Evolutionary conservation across 2,113 vertebrate species (phyloP).

Genomic region (Osmerus mordax): DNA sequence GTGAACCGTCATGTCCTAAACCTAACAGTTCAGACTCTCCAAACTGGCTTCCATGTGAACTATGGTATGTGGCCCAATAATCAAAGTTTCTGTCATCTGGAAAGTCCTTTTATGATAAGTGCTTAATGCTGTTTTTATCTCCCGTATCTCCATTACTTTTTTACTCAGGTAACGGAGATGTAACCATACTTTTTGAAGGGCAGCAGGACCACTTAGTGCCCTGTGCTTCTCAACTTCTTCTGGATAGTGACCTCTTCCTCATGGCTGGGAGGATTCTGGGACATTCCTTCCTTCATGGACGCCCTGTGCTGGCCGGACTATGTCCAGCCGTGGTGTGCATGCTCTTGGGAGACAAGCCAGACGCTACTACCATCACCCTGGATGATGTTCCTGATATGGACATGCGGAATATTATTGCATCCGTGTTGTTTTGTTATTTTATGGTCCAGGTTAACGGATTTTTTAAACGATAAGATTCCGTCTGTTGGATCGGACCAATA

Average conservation of each 20-base stretch:
- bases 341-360: too few relatives aligned
- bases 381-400: too few relatives aligned
- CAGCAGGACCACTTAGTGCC: slow-evolving; percentile 24
- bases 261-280: slow-evolving; percentile 33
- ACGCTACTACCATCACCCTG: too few relatives aligned
- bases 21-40: neutral
- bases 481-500: too few relatives aligned
- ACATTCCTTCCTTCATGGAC: slow-evolving; percentile 24
- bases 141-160: neutral
- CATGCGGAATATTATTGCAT: too few relatives aligned
- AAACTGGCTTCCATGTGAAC: neutral
- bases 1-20: neutral
- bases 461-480: too few relatives aligned
- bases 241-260: slow-evolving; percentile 25
- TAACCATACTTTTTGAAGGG: slow-evolving; percentile 15
- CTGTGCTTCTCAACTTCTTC: slow-evolving; percentile 9
- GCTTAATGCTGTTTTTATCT: neutral
- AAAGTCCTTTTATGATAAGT: neutral
- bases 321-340: neutral
- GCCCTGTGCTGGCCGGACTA: slow-evolving; percentile 6
- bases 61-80: neutral
- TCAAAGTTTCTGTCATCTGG: neutral
- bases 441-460: too few relatives aligned
- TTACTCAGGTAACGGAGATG: neutral
- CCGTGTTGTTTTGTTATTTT: too few relatives aligned